phyloP scores from a whole-genome alignment of 2,113 vertebrate genomes.

The Anguilla rostrata region DNA sequence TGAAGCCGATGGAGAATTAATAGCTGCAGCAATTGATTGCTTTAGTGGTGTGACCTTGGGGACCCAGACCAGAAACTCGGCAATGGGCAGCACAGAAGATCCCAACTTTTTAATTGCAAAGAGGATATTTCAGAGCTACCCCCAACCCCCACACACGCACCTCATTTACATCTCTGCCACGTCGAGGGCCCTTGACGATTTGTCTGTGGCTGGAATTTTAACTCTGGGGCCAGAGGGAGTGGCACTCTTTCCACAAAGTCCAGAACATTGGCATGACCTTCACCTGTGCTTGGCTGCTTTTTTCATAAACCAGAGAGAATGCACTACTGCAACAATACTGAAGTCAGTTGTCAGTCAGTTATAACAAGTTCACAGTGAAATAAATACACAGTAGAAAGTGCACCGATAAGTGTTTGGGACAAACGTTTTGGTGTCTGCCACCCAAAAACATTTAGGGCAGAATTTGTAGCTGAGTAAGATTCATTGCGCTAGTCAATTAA shows the following conservation, averaged over 20 bases:
- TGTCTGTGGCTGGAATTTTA: not conserved
- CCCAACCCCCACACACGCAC: not conserved
- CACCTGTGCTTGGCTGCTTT: not conserved
- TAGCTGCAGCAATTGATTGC: constrained; percentile 58
- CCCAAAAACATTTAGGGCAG: not conserved
- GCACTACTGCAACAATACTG: not conserved
- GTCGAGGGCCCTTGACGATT: not conserved
- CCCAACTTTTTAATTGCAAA: constrained; percentile 46
- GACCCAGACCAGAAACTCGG: constrained; percentile 38
- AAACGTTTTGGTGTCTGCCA: too few species aligned
- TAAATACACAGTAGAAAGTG: too few species aligned
- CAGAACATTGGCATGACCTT: not conserved
- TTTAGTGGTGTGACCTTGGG: constrained; percentile 53
- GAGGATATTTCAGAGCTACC: constrained; percentile 32
- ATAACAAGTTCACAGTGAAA: too few species aligned
- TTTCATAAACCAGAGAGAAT: not conserved
- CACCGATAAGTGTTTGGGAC: too few species aligned
- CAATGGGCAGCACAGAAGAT: constrained; percentile 34
- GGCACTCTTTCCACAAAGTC: not conserved
- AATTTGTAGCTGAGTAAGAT: not conserved
- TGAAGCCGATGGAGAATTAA: constrained; percentile 70
- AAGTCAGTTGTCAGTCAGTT: not conserved
- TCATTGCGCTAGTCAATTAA: not conserved
- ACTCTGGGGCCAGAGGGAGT: not conserved
- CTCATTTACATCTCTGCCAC: constrained; percentile 10